Evolutionary conservation across 2,113 vertebrate genomes (phyloP).

Genomic region (Rhombomys opimus): DNA sequence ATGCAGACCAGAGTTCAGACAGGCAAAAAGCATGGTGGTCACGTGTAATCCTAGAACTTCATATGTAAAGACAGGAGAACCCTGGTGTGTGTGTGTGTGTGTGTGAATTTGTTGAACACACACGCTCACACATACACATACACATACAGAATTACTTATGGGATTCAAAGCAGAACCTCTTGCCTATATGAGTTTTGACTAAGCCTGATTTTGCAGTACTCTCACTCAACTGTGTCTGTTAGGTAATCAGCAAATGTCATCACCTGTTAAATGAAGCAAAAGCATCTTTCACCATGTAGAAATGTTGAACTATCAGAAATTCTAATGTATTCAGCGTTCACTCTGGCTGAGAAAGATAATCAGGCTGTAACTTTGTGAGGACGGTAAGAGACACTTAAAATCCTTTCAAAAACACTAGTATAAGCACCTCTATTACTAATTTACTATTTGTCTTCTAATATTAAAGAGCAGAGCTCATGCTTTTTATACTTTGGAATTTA

Average conservation of each 20-base stretch:
- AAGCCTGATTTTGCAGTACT: background rate
- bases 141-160: background rate
- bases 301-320: background rate
- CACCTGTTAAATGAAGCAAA: slow-evolving; percentile 26
- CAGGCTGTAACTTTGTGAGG: background rate
- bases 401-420: background rate
- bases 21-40: background rate
- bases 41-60: background rate
- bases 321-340: background rate
- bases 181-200: background rate
- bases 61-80: background rate
- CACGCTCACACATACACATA: background rate
- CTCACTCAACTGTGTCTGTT: background rate
- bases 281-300: background rate
- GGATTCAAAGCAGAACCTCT: background rate
- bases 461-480: background rate
- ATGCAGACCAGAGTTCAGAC: background rate
- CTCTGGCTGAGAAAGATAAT: background rate
- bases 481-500: slow-evolving; percentile 42
- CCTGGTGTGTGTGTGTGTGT: background rate
- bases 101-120: background rate
- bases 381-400: background rate
- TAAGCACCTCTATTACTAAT: background rate
- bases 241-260: background rate
- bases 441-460: background rate